A percentile compares a stretch with the other conserved stretches of the same genome.
Conservation (phyloP, 1,140 invertebrate species). For the Hycleus cichorii region DNA sequence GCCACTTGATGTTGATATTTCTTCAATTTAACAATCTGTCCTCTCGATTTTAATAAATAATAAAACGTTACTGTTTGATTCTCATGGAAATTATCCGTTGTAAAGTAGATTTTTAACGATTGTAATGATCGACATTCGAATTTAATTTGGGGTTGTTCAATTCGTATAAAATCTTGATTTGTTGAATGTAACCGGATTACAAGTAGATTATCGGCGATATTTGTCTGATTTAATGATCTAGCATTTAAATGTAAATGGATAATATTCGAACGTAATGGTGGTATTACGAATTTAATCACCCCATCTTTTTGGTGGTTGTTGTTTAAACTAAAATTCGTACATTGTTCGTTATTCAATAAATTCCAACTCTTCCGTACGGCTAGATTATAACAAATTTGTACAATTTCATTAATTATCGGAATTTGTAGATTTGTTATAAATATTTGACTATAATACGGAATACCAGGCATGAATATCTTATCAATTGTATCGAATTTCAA, state of each 20-base stretch:
- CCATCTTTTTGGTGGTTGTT: conserved; percentile 8
- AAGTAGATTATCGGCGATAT: conserved; percentile 19
- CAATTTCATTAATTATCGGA: conserved; percentile 22
- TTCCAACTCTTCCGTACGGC: conserved; percentile 37
- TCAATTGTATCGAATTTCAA: conserved; percentile 45
- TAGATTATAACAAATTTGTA: conserved; percentile 37
- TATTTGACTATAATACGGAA: conserved; percentile 53
- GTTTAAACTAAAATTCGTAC: conserved; percentile 27
- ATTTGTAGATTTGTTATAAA: conserved; percentile 22
- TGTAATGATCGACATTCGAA: conserved; percentile 22
- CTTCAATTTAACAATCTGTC: neutral
- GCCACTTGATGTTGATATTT: conserved; percentile 2
- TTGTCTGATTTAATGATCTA: conserved; percentile 29
- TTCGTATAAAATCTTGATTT: conserved; percentile 26
- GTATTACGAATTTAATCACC: conserved; percentile 23
- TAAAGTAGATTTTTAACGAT: conserved; percentile 30
- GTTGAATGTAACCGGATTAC: conserved; percentile 27
- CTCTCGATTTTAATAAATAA: conserved; percentile 29
- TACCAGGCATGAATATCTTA: conserved; percentile 49
- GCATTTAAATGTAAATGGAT: conserved; percentile 30
- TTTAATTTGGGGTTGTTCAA: conserved; percentile 18
- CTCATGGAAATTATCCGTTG: conserved; percentile 23
- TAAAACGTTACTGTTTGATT: conserved; percentile 30
- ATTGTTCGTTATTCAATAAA: conserved; percentile 27
- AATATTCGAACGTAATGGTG: conserved; percentile 32